Base-by-base conservation (phyloP, 2,888 invertebrate genomes). In the Hemistola chrysoprasaria region DNA sequence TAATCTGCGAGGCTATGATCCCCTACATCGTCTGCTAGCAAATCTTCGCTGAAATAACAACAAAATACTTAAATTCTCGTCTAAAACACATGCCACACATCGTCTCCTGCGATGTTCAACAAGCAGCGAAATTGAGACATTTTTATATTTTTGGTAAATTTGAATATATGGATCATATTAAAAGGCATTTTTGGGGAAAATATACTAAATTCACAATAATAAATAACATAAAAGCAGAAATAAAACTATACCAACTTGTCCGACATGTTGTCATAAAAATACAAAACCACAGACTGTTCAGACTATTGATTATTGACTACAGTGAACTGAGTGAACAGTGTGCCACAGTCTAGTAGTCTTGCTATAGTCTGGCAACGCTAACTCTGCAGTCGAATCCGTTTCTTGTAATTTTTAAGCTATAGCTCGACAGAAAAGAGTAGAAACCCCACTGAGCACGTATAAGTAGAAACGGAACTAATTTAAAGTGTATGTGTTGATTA, bases 1-100 rank as follows among this genome's bases (percentile, higher is more conserved):
- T 89, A 90, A 53, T 90, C 89, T 1, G 84, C 82, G 21, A 86
- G 79, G 50, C 87, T 87, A 44, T 87, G 87, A 49, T 87, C 90
- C 41, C 85, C 87, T 60, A 86, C 76, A 71, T 89, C 88, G 49
- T 90, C 90, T 40, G 76, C 84, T 53, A 90, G 69, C 57, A 89
- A 78, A 56, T 90, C 90, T 62, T 90, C 89, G 74, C 90, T 90
- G 78, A 6, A 75, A 78, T 57, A 52, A 52, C 36, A 52, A 43
- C 37, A 25, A 40, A 42, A 53, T n/a, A 24, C n/a, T 6, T 23
- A 8, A 29, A 27, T 6, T 9, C 31, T 22, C 11, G 24, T 16
- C 4, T 6, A 22, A 10, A 40, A 46, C 56, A 40, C 52, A 47
- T 50, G 51, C 16, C 16, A 16, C 16, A 3, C 16, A 16, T 16